These are phyloP conservation scores for Eupithecia subfuscata DNA, from an alignment of 2,888 invertebrate genomes.

Conservation along the genomic window DNA sequence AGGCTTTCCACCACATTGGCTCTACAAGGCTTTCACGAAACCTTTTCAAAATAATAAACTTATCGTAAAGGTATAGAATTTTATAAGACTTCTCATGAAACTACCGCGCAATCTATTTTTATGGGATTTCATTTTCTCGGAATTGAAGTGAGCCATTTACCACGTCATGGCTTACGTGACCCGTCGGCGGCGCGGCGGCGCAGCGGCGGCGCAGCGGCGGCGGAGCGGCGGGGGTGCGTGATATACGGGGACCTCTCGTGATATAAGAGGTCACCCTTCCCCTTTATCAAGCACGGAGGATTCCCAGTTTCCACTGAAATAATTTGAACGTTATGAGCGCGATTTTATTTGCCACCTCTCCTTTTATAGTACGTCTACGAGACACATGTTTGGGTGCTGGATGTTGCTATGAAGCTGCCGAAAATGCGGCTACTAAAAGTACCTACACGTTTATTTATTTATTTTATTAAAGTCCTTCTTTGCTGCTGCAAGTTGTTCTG, in stretches of 20 bases:
- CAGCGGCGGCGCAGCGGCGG: not conserved
- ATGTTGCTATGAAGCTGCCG: not conserved
- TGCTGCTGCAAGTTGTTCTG: not conserved
- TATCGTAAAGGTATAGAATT: not conserved
- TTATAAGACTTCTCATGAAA: not conserved
- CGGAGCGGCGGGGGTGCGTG: no score
- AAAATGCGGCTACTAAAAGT: not conserved
- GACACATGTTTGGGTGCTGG: not conserved
- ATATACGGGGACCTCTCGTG: not conserved
- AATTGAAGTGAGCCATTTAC: not conserved
- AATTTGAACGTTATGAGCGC: not conserved
- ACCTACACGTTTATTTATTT: no score
- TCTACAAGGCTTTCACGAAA: not conserved
- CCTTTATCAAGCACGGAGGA: not conserved
- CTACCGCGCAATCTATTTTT: conserved; percentile 6
- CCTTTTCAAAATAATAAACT: not conserved
- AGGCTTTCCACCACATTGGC: not conserved
- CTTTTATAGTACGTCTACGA: not conserved
- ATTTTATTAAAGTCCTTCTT: not conserved
- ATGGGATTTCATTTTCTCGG: conserved; percentile 5
- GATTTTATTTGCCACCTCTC: not conserved
- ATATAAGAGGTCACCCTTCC: no score
- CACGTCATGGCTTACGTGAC: conserved; percentile 8
- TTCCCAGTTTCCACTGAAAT: not conserved
- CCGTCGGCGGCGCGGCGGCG: not conserved